A percentile compares a stretch with the other conserved stretches of the same genome.
phyloP scores from a whole-genome alignment of 1,140 invertebrate genomes.

The Drosophila kanapiae region DNA sequence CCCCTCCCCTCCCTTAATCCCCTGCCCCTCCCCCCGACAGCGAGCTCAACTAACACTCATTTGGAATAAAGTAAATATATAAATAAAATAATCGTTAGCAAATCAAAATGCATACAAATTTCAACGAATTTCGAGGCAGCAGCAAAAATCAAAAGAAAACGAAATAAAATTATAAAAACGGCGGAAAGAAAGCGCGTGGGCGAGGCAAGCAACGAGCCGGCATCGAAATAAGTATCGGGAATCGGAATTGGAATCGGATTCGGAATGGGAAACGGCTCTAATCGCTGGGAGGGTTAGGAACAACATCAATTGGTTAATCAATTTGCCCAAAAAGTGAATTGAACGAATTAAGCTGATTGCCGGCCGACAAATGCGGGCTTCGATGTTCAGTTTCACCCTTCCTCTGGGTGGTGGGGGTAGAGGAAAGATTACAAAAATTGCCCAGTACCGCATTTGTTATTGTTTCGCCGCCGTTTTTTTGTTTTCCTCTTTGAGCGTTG shows the following conservation, averaged over 20 bases:
- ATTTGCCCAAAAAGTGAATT: conserved; percentile 49
- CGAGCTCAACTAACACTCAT: conserved; percentile 24
- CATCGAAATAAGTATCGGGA: conserved; percentile 15
- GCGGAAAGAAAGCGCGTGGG: conserved; percentile 51
- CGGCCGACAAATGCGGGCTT: conserved; percentile 37
- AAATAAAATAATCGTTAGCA: conserved; percentile 57
- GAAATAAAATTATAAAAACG: neutral
- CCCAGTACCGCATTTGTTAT: neutral
- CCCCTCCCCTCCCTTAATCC: conserved; percentile 19
- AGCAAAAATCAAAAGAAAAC: too few relatives aligned
- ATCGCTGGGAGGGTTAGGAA: conserved; percentile 17
- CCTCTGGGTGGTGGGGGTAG: neutral
- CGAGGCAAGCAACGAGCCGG: conserved; percentile 6
- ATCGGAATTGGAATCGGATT: conserved; percentile 15
- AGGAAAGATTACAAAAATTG: conserved; percentile 13
- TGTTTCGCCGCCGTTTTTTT: too few relatives aligned
- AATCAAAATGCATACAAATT: conserved; percentile 61
- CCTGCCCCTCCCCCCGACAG: conserved; percentile 6
- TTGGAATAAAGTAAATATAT: conserved; percentile 34
- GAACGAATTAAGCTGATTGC: conserved; percentile 51
- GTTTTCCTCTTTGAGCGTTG: neutral
- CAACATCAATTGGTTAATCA: conserved; percentile 47
- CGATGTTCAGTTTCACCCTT: conserved; percentile 16
- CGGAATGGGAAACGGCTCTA: conserved; percentile 12
- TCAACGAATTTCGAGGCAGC: conserved; percentile 12